These are phyloP conservation scores for Sebastes hubbsi DNA, from an alignment of 2,797 vertebrate genomes.

Conservation along the genomic window DNA sequence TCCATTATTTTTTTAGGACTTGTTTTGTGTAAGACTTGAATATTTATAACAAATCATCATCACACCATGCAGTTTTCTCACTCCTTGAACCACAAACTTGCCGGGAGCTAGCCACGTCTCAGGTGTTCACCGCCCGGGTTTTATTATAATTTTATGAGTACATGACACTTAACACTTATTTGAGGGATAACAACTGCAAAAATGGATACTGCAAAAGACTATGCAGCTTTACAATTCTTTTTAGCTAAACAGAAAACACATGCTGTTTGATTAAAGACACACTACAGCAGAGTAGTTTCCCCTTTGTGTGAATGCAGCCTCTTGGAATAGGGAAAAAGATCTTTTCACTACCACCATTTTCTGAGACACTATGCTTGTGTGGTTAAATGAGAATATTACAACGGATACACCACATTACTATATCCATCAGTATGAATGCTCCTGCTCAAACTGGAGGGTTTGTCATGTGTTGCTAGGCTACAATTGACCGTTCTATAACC, in stretches of 20 bases:
- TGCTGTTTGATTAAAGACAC: constrained; percentile 66
- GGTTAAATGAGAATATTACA: not conserved
- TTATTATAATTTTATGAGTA: constrained; percentile 25
- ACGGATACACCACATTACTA: not conserved
- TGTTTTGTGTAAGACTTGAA: constrained; percentile 24
- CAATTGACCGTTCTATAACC: not conserved
- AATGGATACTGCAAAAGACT: not conserved
- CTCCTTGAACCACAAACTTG: constrained; percentile 21
- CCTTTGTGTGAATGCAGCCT: constrained; percentile 14
- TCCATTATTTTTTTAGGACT: constrained; percentile 34
- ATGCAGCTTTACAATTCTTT: not conserved
- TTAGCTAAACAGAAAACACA: constrained; percentile 61
- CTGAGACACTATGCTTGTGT: not conserved
- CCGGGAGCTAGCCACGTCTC: not conserved
- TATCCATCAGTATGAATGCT: not conserved
- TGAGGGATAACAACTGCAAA: not conserved
- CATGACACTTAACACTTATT: constrained; percentile 5
- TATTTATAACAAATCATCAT: constrained; percentile 41
- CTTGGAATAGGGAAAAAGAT: not conserved
- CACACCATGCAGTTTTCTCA: constrained; percentile 63
- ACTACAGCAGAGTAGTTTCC: constrained; percentile 60
- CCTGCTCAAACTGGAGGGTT: not conserved
- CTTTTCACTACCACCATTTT: not conserved
- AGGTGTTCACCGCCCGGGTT: not conserved
- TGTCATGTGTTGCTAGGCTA: not conserved